phyloP scores from a whole-genome alignment of 2,797 vertebrate genomes.

The Cichlasoma orientale region DNA sequence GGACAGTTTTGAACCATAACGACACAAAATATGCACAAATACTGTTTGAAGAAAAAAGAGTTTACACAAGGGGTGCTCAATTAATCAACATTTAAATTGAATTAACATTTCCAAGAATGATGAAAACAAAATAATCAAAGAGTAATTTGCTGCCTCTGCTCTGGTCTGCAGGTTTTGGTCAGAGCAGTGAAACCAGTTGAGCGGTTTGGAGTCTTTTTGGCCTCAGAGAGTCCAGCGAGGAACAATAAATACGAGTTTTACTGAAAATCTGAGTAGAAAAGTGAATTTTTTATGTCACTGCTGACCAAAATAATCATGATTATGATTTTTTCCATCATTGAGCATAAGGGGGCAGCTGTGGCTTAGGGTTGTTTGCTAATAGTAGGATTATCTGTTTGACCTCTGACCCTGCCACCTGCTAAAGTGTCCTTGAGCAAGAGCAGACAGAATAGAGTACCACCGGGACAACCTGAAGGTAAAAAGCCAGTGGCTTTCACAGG shows the following conservation, averaged over 20 bases:
- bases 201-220: accelerated
- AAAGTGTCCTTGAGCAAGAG: background rate
- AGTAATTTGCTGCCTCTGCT: too few relatives aligned
- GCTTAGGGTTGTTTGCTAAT: too few relatives aligned
- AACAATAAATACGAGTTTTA: background rate
- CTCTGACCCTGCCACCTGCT: background rate
- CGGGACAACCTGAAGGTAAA: background rate
- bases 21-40: background rate
- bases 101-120: too few relatives aligned
- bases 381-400: background rate
- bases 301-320: background rate
- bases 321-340: background rate
- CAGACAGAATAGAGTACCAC: background rate
- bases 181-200: background rate
- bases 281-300: accelerated
- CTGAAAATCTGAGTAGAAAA: background rate
- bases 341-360: background rate
- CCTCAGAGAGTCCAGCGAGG: background rate
- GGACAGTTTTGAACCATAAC: accelerated
- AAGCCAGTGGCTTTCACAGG: background rate
- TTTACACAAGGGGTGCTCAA: background rate
- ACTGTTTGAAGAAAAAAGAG: background rate
- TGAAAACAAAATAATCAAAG: background rate
- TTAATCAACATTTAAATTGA: background rate
- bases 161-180: accelerated